A percentile compares a stretch with the other conserved stretches of the same genome.
phyloP scores from a whole-genome alignment of 30 jellyfish, hydroid and myxozoan genomes.

The Aurelia aurita complex sp. Pacific region DNA sequence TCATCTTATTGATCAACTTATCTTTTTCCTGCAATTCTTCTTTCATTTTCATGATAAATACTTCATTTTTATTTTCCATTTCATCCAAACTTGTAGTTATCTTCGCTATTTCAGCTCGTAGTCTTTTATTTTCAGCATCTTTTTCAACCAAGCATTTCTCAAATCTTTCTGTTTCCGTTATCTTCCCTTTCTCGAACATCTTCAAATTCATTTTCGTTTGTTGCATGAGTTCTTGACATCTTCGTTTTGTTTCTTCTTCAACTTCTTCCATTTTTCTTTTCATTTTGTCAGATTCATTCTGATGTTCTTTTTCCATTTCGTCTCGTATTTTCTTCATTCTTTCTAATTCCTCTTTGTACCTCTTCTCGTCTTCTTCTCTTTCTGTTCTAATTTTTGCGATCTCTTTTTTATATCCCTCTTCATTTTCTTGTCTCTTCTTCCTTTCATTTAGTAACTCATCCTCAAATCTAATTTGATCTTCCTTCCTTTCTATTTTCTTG shows the following conservation, averaged over 20 bases:
- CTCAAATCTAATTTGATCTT: too few relatives aligned
- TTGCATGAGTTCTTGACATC: background rate
- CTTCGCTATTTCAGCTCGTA: background rate
- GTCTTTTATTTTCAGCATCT: background rate
- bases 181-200: background rate
- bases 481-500: too few relatives aligned
- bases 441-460: too few relatives aligned
- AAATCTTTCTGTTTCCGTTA: background rate
- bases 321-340: background rate
- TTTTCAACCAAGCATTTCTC: background rate
- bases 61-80: background rate
- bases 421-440: background rate
- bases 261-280: background rate
- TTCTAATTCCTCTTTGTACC: background rate
- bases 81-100: background rate
- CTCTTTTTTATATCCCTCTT: too few relatives aligned
- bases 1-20: background rate
- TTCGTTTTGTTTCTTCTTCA: background rate
- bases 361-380: background rate
- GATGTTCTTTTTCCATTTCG: background rate
- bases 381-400: too few relatives aligned
- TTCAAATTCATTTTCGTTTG: background rate
- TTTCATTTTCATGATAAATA: too few relatives aligned
- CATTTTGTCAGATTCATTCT: background rate
- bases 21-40: too few relatives aligned